Evolutionary conservation across 2,113 vertebrate species (phyloP), one percentile per base, ranked within the genome.

Genomic region (Spermophilus dauricus): DNA sequence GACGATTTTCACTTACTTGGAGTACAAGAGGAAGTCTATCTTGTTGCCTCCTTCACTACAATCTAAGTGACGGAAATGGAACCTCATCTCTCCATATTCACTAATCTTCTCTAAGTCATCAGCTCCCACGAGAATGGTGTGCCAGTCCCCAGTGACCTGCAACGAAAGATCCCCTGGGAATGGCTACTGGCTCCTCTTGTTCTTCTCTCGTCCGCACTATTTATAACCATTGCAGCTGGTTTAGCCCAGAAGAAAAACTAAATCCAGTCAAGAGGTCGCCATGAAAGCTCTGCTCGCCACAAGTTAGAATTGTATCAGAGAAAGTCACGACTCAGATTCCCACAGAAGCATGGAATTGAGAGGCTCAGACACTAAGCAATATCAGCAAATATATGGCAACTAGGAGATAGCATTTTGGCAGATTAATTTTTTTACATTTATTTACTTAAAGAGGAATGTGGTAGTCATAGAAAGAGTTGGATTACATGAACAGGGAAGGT

Each of bases 21-120:
- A 0, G 5, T 65, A 82, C 18, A 82, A 82, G 4, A 0, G 26
- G 13, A 88, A 2, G 20, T 0, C 0, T 0, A 81, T 1, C 4
- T 4, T 13, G 17, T 9, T 0, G 6, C 93, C 32, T 4, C 0
- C 0, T 0, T 63, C 6, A 2, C 0, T 4, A 2, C 24, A 34
- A 11, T 89, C 1, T 20, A 56, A 0, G 1, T 0, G 0, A 2
- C 1, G 48, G 10, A 34, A 0, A 10, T 48, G 53, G 13, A 0
- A 0, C 4, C n/a, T 26, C 1, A 48, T 1, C 6, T 6, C 20
- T 4, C 58, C 86, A n/a, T 1, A 3, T 10, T 76, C 78, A 0
- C 0, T 0, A 8, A 89, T 67, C 56, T 75, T 56, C 4, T 53
- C 9, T 1, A 0, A 0, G 0, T 84, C 11, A 22, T 67, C 20